Base-by-base conservation (phyloP, 2,888 invertebrate species). In the Desoria tigrina region DNA sequence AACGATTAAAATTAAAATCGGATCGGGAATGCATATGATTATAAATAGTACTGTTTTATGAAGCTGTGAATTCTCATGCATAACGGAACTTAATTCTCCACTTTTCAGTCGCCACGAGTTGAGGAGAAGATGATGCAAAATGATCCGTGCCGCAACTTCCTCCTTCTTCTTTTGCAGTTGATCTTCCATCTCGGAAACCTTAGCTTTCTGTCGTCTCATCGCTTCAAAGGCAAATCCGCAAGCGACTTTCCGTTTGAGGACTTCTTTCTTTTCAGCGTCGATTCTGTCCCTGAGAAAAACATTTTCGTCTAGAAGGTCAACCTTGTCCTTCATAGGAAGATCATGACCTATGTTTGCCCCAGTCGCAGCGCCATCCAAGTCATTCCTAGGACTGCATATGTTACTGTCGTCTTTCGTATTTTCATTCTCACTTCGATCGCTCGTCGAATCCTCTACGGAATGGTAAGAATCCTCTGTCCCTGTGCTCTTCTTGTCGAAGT, bases 111-210 rank as follows among this genome's bases (percentile, higher is more conserved):
- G 49, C 65, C 65, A 65, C 1, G 61, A 61, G 51, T 65, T 65
- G 1, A 65, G 65, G 42, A 68, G 53, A 59, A 68, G 59, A 56
- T 68, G 68, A 50, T 68, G 68, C 18, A 68, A 55, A 27, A 68
- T 60, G 9, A 65, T 50, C 32, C 68, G 27, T 1, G 68, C 68
- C 7, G 68, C 68, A 55, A 61, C 62, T 45, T 68, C 68, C 21
- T 28, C 65, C 18, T 24, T 37, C 21, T 51, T 45, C n/a, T 55
- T 14, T 27, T 26, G 39, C 23, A 65, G 28, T 4, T 37, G 26
- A 24, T 61, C 18, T 24, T 65, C 65, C 11, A 56, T 49, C 18
- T 61, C 50, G 1, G n/a, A 18, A n/a, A 65, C 16, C 11, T 39
- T 23, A 1, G 24, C 21, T 11, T 60, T 51, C 2, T 51, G 61